Conservation (phyloP, 2,113 vertebrate genomes). For the Proteles cristata region DNA sequence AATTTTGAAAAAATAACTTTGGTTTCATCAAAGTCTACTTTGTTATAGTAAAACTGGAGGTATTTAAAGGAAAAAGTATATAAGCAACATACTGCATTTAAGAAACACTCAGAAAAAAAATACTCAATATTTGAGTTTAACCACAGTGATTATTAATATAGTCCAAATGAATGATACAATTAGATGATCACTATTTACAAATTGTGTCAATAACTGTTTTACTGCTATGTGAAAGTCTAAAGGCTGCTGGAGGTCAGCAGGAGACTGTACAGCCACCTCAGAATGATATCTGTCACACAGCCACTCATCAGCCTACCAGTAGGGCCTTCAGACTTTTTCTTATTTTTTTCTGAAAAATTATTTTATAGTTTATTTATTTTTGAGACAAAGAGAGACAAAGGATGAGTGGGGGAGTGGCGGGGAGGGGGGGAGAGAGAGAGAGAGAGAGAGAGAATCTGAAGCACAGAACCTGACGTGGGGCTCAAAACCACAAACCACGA, state of each 20-base stretch:
- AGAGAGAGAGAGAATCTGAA: no score
- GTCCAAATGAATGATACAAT: neutral
- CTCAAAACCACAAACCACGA: no score
- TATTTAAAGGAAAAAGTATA: neutral
- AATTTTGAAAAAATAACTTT: neutral
- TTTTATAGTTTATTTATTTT: no score
- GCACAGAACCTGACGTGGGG: no score
- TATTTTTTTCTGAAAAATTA: neutral
- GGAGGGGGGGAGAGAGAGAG: no score
- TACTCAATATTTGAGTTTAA: neutral
- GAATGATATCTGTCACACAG: neutral
- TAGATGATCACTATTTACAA: neutral
- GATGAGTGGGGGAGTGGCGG: no score
- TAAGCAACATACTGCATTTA: neutral
- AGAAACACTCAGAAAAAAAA: conserved; percentile 10
- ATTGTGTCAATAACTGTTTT: neutral
- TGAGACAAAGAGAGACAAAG: no score
- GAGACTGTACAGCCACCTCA: neutral
- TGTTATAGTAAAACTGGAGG: conserved; percentile 14
- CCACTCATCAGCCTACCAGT: neutral
- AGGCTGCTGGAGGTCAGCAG: neutral
- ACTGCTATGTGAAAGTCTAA: neutral
- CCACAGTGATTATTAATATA: neutral
- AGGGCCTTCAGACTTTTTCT: neutral
- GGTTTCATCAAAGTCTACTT: neutral